Percentiles rank a stretch among this genome's conserved stretches.
Conservation (phyloP, 2,888 invertebrate species). For the Ichneumon xanthorius region DNA sequence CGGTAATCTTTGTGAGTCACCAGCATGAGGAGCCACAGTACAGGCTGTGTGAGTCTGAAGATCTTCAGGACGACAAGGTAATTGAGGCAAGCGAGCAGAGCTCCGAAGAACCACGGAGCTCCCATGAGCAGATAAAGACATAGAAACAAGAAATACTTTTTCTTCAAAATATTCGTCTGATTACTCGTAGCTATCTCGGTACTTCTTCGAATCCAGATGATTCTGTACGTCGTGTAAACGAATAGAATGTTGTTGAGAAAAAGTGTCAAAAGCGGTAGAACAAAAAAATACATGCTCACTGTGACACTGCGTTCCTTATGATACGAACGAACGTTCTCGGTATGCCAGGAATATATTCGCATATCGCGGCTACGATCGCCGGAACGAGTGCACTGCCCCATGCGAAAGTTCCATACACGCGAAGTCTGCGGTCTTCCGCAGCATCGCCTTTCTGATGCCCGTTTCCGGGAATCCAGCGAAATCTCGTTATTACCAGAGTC, state of each 20-base stretch:
- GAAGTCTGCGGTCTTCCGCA: slow-evolving; percentile 71
- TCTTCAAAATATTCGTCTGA: slow-evolving; percentile 70
- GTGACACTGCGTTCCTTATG: slow-evolving; percentile 70
- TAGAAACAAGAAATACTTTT: slow-evolving; percentile 76
- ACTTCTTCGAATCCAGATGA: slow-evolving; percentile 73
- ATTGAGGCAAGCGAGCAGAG: slow-evolving; percentile 73
- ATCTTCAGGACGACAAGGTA: slow-evolving; percentile 74
- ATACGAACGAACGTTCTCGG: slow-evolving; percentile 69
- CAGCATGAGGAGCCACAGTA: slow-evolving; percentile 76
- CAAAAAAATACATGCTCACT: slow-evolving; percentile 77
- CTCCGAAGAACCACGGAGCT: slow-evolving; percentile 78
- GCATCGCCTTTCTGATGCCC: slow-evolving; percentile 41
- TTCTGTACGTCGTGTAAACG: slow-evolving; percentile 75
- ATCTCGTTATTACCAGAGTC: slow-evolving; percentile 76
- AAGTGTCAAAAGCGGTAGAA: slow-evolving; percentile 73
- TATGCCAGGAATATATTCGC: slow-evolving; percentile 71
- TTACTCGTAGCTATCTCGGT: slow-evolving; percentile 73
- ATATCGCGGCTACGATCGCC: slow-evolving; percentile 70
- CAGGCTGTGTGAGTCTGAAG: slow-evolving; percentile 75
- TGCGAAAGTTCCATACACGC: slow-evolving; percentile 71
- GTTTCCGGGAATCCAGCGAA: slow-evolving; percentile 73
- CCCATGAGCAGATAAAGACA: slow-evolving; percentile 78
- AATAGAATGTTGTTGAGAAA: slow-evolving; percentile 77
- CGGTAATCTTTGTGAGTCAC: slow-evolving; percentile 58
- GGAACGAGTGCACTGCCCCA: slow-evolving; percentile 74